A percentile compares a stretch with the other conserved stretches of the same genome.
phyloP scores from a whole-genome alignment of 2,113 vertebrate genomes.

The Oncorhynchus nerka region DNA sequence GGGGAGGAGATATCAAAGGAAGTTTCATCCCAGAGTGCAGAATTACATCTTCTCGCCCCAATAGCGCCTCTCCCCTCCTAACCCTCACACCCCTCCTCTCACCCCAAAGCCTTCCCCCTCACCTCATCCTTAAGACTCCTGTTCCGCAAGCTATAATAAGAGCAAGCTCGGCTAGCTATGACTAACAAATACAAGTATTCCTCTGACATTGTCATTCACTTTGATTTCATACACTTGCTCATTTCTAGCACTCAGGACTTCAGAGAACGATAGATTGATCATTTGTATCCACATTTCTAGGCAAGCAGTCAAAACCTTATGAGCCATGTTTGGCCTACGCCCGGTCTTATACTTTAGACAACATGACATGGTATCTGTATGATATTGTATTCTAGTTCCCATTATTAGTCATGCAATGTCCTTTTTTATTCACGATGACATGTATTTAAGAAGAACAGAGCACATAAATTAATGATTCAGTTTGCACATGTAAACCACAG shows the following conservation, averaged over 20 bases:
- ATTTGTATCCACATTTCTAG: constrained; percentile 3
- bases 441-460: no score
- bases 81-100: background rate
- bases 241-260: constrained; percentile 34
- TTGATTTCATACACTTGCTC: background rate
- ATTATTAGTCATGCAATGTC: no score
- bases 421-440: no score
- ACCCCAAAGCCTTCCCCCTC: background rate
- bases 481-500: no score
- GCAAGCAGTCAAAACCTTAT: background rate
- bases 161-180: constrained; percentile 6
- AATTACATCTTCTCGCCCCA: background rate
- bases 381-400: no score
- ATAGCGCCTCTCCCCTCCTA: background rate
- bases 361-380: no score
- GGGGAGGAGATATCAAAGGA: no score
- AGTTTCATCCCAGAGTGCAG: no score
- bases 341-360: no score
- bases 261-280: constrained; percentile 16
- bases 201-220: constrained; percentile 8
- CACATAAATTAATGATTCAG: no score
- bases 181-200: constrained; percentile 46
- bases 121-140: background rate
- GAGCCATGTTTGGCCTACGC: background rate
- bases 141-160: constrained; percentile 4